A percentile compares a stretch with the other conserved stretches of the same genome.
These are phyloP conservation scores for Venustaconcha ellipsiformis DNA, from an alignment of 1,140 invertebrate species.

Conservation along the genomic window DNA sequence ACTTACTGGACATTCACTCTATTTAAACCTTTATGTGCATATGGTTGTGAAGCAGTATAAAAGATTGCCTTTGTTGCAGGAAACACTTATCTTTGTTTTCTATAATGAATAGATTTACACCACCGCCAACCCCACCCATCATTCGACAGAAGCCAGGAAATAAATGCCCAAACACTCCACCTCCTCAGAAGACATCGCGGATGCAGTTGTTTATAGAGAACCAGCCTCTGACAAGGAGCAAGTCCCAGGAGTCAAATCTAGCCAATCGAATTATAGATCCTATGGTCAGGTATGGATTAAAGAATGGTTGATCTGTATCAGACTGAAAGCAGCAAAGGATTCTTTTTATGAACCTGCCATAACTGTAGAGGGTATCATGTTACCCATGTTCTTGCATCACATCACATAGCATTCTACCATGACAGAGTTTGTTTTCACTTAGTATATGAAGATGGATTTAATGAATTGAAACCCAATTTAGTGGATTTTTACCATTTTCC, in stretches of 20 bases:
- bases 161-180: constrained; percentile 84
- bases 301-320: no score
- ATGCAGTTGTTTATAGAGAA: constrained; percentile 60
- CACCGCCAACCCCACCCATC: constrained; percentile 76
- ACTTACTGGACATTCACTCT: neutral
- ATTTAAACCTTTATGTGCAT: neutral
- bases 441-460: no score
- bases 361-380: no score
- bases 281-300: no score
- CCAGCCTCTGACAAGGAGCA: constrained; percentile 83
- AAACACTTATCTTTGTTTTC: constrained; percentile 18
- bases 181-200: constrained; percentile 76
- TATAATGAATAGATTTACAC: constrained; percentile 59
- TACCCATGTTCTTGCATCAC: no score
- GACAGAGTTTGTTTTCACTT: no score
- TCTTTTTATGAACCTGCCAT: no score
- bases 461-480: no score
- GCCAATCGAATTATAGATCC: constrained; percentile 72
- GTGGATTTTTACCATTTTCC: no score
- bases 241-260: constrained; percentile 92
- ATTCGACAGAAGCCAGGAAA: constrained; percentile 64
- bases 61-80: neutral
- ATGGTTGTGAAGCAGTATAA: neutral
- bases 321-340: no score
- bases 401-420: no score